Conservation (phyloP, 2,797 vertebrate species). For the Lagodon rhomboides region DNA sequence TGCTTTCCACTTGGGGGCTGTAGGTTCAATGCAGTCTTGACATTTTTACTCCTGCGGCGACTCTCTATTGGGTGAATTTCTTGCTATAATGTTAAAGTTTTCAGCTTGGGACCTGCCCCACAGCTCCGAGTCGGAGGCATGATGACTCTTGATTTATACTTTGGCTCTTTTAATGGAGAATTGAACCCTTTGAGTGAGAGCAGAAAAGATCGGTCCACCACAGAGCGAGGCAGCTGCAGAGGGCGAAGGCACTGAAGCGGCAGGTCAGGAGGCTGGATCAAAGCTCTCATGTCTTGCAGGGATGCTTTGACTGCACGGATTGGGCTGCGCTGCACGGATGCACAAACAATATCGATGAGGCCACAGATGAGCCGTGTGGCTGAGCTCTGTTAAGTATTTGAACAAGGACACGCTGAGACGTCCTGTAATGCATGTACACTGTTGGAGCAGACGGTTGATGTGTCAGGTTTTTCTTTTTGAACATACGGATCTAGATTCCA, state of each 20-base stretch:
- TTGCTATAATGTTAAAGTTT: slow-evolving; percentile 35
- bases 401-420: slow-evolving; percentile 35
- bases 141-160: slow-evolving; percentile 53
- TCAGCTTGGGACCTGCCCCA: slow-evolving; percentile 19
- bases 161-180: slow-evolving; percentile 50
- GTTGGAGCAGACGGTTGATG: slow-evolving; percentile 2
- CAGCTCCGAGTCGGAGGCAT: slow-evolving; percentile 17
- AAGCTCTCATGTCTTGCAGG: slow-evolving; percentile 60
- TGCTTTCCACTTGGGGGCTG: slow-evolving; percentile 34
- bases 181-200: slow-evolving; percentile 57
- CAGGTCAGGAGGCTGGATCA: slow-evolving; percentile 60
- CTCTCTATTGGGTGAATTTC: slow-evolving; percentile 27
- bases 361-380: slow-evolving; percentile 23
- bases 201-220: slow-evolving; percentile 46
- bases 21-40: slow-evolving; percentile 32
- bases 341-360: slow-evolving; percentile 63
- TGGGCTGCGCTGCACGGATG: slow-evolving; percentile 27
- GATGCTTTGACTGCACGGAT: slow-evolving; percentile 50
- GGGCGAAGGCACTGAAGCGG: slow-evolving; percentile 43
- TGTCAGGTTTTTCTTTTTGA: slow-evolving; percentile 33
- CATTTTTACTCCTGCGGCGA: slow-evolving; percentile 39
- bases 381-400: slow-evolving; percentile 29
- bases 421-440: slow-evolving; percentile 17
- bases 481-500: neutral
- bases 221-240: slow-evolving; percentile 34